Percentiles rank a stretch among this genome's conserved stretches.
Conservation (phyloP, 64 coral and sea anemone genomes). For the Stichodactyla mertensii region DNA sequence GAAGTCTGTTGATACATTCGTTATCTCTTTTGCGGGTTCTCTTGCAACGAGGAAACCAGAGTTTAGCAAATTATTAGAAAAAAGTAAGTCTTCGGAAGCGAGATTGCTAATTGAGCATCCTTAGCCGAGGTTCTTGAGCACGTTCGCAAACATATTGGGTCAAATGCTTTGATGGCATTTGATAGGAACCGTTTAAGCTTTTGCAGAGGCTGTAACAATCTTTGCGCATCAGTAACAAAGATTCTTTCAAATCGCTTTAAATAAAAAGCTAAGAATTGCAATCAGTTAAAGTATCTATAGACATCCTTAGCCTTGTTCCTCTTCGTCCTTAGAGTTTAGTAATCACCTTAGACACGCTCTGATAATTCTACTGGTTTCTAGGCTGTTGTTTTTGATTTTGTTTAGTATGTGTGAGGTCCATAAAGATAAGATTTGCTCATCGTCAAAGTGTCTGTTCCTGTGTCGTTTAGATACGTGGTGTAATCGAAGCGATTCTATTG, state of each 20-base stretch:
- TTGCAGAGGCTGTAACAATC: neutral
- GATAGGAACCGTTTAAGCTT: neutral
- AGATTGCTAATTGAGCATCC: neutral
- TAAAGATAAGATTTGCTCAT: slow-evolving; percentile 7
- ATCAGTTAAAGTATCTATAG: neutral
- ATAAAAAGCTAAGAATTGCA: neutral
- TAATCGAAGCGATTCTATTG: neutral
- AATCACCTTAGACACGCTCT: neutral
- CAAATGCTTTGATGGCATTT: neutral
- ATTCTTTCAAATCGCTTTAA: neutral
- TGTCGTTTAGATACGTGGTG: neutral
- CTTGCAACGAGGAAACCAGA: neutral
- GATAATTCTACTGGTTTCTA: neutral
- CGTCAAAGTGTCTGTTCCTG: neutral
- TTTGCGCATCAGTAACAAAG: neutral
- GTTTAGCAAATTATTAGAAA: neutral
- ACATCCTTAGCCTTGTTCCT: neutral
- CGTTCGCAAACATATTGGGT: too few relatives aligned
- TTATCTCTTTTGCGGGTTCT: neutral
- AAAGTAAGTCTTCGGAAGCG: slow-evolving; percentile 3
- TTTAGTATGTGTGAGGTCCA: slow-evolving; percentile 2
- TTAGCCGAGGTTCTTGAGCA: neutral
- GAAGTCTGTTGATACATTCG: slow-evolving; percentile 6
- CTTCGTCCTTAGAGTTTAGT: neutral
- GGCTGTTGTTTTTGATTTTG: neutral